Evolutionary conservation across 2,797 vertebrate species (phyloP), one percentile per base, ranked within the genome.

Genomic region (Urophycis tenuis): DNA sequence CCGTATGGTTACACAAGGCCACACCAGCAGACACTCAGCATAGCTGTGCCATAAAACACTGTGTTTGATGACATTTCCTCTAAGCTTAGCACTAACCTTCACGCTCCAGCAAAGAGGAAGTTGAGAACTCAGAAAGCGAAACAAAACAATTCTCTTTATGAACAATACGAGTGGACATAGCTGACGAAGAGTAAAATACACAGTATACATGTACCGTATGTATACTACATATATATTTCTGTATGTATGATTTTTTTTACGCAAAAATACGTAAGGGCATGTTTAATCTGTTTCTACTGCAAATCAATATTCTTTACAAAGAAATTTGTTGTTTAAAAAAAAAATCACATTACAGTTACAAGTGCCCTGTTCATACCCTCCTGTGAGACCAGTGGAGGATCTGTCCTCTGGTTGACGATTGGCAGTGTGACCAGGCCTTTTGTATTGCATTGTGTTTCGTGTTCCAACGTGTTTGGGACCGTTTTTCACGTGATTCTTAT

Each of bases 51-150:
- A 12, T 67, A 67, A 67, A 67, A 29, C 11, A 3, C 60, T 3
- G 9, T 2, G 53, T 9, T 67, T 12, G 60, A 67, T 10, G 25
- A 67, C 60, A 29, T 67, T 67, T 67, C 60, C 60, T 29, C 60
- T 29, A 2, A 29, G 25, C n/a, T 11, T 67, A 81, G 78, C 90
- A 91, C 90, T 90, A 92, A 88, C 89, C 91, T 92, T 93, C 89
- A 89, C 85, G 84, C 83, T 92, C 80, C 78, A 35, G 81, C 78
- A 91, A 67, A 67, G 89, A 91, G 92, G 91, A 93, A 93, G 88
- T 91, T 12, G 9, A 79, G 3, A 73, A 74, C 83, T 86, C 74
- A 41, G 85, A 89, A 87, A 91, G 77, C 86, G 88, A 92, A 91
- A 93, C 88, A 87, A 88, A 91, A 91, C 9, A 49, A 45, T 15